Base-by-base conservation (phyloP, 1,140 invertebrate species). In the Polyergus mexicanus region DNA sequence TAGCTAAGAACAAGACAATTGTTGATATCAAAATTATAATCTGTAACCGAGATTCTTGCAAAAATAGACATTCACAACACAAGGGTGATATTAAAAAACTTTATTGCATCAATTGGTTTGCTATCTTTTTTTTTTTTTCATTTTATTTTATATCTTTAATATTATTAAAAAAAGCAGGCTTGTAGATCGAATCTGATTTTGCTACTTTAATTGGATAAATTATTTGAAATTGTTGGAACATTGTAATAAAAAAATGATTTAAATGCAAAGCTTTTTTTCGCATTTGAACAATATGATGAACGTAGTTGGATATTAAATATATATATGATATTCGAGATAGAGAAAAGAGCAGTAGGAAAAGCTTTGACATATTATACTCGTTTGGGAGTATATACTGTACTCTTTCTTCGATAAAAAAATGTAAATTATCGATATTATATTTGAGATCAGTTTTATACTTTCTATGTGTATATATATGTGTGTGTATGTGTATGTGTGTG, bases 361-460 rank as follows among this genome's bases (percentile, higher is more conserved):
- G 8, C 44, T 71, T 71, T 44, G 68, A 71, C 16, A 69, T 44
- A 32, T 69, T 71, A 54, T 35, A 28, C 47, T 54, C 28, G 32
- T 22, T 72, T 74, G 32, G 47, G 32, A 74, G 13, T n/a, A 22
- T n/a, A 22, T 8, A 13, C 10, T 74, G 22, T 75, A 75, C 22
- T 60, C 35, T 41, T 75, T 60, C 35, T 60, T 60, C 54, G 56
- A 10, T n/a, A 75, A 75, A 75, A 75, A 56, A 22, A n/a, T 60
- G 28, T 74, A 62, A 41, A 63, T 19, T 28, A 32, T 38, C 3
- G 7, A 75, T 60, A 75, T 72, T 54, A 54, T 60, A 19, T 75
- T 62, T 38, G n/a, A 58, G 2, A 22, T 38, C 22, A 41, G 13
- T 41, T 58, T 58, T 75, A 22, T 60, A 60, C 5, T 56, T 60